phyloP scores from a whole-genome alignment of 2,888 invertebrate species.

The Andrena camellia region DNA sequence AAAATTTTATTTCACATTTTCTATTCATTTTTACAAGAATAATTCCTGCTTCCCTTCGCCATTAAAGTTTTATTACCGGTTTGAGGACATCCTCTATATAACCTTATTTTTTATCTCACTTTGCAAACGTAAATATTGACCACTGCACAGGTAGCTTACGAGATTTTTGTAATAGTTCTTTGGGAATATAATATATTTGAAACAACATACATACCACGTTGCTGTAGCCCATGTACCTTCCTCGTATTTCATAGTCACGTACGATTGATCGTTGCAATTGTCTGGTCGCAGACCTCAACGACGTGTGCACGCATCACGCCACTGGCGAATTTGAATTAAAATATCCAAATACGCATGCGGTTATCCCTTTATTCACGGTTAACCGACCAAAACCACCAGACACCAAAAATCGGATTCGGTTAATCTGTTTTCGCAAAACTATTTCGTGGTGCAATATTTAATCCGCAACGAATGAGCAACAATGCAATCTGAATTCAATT shows the following conservation, averaged over 20 bases:
- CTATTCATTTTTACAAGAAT: no score
- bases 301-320: constrained; percentile 8
- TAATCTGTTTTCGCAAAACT: neutral
- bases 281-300: constrained; percentile 20
- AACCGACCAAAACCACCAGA: neutral
- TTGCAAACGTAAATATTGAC: no score
- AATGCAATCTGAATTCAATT: neutral
- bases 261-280: constrained; percentile 23
- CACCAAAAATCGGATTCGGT: neutral
- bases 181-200: neutral
- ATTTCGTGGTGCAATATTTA: neutral
- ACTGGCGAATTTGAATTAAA: constrained; percentile 10
- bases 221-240: neutral
- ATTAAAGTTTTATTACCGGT: no score
- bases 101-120: no score
- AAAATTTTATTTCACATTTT: no score
- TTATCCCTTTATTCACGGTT: neutral
- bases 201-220: neutral
- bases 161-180: neutral
- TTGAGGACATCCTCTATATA: no score
- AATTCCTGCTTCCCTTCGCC: no score
- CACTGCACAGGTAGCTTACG: no score
- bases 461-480: neutral
- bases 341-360: constrained; percentile 13
- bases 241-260: constrained; percentile 28